Conservation (phyloP, 35 echinoderm and acorn worm genomes). For the Ophioderma brevispina region DNA sequence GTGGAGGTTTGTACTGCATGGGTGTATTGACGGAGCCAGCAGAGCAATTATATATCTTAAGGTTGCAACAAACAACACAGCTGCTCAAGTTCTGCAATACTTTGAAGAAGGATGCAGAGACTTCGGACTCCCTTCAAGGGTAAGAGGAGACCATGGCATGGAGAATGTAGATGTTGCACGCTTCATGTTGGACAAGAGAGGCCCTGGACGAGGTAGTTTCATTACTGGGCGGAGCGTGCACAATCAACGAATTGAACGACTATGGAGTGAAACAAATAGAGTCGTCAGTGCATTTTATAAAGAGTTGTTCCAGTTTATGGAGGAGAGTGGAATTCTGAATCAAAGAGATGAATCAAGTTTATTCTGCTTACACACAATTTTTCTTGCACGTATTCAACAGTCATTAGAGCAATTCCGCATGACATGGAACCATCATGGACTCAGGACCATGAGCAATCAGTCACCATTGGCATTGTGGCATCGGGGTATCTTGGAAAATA, state of each 20-base stretch:
- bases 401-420: background rate
- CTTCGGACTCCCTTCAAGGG: constrained; percentile 46
- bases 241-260: constrained; percentile 67
- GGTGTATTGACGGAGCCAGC: constrained; percentile 63
- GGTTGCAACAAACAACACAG: constrained; percentile 36
- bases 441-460: background rate
- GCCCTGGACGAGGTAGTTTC: constrained; percentile 50
- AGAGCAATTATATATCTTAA: constrained; percentile 22
- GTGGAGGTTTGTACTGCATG: constrained; percentile 58
- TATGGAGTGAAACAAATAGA: constrained; percentile 49
- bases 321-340: background rate
- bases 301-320: background rate
- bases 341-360: background rate
- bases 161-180: constrained; percentile 30
- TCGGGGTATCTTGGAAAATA: background rate
- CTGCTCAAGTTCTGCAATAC: constrained; percentile 3
- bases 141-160: constrained; percentile 38
- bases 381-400: background rate
- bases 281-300: background rate
- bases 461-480: background rate
- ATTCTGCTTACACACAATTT: background rate
- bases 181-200: constrained; percentile 40
- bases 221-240: constrained; percentile 61
- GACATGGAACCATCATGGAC: background rate
- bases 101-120: constrained; percentile 16